phyloP scores from a whole-genome alignment of 2,113 vertebrate genomes.

The Entelurus aequoreus region DNA sequence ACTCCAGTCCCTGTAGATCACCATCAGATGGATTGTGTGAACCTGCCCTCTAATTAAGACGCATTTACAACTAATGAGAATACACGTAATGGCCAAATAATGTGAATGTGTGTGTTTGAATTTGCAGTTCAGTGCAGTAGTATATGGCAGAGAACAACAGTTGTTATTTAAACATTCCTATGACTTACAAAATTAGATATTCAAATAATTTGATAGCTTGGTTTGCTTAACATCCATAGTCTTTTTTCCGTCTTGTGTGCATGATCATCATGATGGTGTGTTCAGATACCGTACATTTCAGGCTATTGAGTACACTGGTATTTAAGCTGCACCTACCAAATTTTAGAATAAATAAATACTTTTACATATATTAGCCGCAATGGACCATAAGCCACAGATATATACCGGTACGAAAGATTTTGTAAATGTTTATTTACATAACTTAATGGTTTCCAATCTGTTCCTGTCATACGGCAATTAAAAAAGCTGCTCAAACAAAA shows the following conservation, averaged over 20 bases:
- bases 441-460: no score
- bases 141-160: conserved; percentile 6
- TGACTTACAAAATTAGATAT: not conserved
- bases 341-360: no score
- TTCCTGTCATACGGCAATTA: no score
- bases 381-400: no score
- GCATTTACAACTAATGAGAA: conserved; percentile 67
- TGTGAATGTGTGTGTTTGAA: conserved; percentile 30
- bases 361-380: no score
- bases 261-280: not conserved
- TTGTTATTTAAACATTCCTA: not conserved
- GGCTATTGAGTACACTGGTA: no score
- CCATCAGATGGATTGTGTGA: conserved; percentile 65
- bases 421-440: no score
- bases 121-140: conserved; percentile 36
- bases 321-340: no score
- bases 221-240: not conserved
- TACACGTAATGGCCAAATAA: conserved; percentile 59
- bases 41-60: conserved; percentile 63
- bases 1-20: conserved; percentile 56
- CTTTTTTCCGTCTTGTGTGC: not conserved
- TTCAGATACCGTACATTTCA: not conserved
- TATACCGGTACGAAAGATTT: no score
- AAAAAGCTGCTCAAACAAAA: no score
- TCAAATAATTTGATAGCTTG: no score